Base-by-base conservation (phyloP, 1,140 invertebrate genomes). In the Drosophila pandora region DNA sequence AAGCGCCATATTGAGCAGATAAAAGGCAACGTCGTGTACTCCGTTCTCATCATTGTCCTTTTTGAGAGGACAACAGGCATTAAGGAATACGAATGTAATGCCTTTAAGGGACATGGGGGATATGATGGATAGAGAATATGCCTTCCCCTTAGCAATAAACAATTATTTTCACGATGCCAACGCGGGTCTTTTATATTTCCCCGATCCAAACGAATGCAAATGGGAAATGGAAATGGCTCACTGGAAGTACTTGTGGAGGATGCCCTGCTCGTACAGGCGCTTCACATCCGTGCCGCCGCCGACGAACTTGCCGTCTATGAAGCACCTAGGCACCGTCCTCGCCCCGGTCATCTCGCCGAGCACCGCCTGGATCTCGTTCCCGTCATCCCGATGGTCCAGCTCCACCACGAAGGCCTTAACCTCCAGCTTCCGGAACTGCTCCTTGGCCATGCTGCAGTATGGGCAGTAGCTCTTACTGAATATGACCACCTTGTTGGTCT, bases 201-300 rank as follows among this genome's bases (percentile, higher is more conserved):
- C 37, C 3, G 17, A 22, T 60, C 6, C n/a, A 55, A 67, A 2
- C 17, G 6, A 39, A 37, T 30, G 13, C 0, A 23, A 32, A 32
- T 23, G 21, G 2, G 10, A 23, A 10, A 30, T 13, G 13, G 7
- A 1, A 17, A 2, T 2, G 50, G 1, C 22, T 73, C 57, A 90
- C 30, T 72, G 54, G 37, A 91, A 90, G 32, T 84, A 90, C 54
- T 87, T 85, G 12, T 92, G 78, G 17, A 95, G 88, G 84, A 94
- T 92, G 22, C 97, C 97, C 54, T 92, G 94, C 23, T 96, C 94
- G 65, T 94, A 94, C 25, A 97, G 79, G n/a, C 93, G 93, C 82
- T 95, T 95, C 0, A 97, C 96, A 92, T 99, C 97, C 37, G 94
- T 94, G 10, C 97, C 97, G 47, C 98, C 98, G n/a, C 98, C 97